Evolutionary conservation across 2,113 vertebrate species (phyloP).

Genomic region (Sus scrofa): T2T-Sscrofa CM000818.6:18079501-18080000

Average conservation of each 20-base stretch:
- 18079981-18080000: no score
- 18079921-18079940: no score
- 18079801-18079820: not conserved
- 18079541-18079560: not conserved
- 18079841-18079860: not conserved
- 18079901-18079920: not conserved
- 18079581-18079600: not conserved
- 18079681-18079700: not conserved
- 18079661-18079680: no score
- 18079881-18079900: not conserved
- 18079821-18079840: not conserved
- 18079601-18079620: not conserved
- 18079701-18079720: not conserved
- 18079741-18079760: not conserved
- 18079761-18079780: not conserved
- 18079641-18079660: not conserved
- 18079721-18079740: not conserved
- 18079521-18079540: not conserved
- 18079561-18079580: not conserved
- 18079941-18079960: no score
- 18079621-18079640: not conserved
- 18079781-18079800: not conserved
- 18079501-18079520: not conserved
- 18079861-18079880: not conserved
- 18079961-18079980: no score